These are phyloP conservation scores for Gastracanthus pulcherrimus DNA, from an alignment of 2,888 invertebrate genomes.

Conservation along the genomic window DNA sequence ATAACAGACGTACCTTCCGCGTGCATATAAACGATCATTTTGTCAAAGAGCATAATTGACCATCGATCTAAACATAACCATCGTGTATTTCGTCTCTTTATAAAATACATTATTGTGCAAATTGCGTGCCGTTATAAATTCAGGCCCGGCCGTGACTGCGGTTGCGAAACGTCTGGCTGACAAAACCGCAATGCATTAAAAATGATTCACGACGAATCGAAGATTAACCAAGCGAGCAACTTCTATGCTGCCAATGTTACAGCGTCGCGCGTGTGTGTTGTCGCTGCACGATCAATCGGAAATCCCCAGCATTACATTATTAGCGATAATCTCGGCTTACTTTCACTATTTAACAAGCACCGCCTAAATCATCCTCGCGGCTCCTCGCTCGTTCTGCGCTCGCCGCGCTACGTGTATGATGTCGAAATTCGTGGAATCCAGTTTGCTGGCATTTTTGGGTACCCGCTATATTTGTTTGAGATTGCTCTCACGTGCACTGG, in stretches of 20 bases:
- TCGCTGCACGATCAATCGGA: background rate
- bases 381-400: background rate
- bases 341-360: conserved; percentile 35
- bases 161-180: no score
- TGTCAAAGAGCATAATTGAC: conserved; percentile 16
- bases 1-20: background rate
- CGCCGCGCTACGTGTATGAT: background rate
- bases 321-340: conserved; percentile 30
- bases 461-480: background rate
- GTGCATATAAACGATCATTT: background rate
- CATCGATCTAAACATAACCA: conserved; percentile 25
- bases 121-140: background rate
- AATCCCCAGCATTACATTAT: conserved; percentile 19
- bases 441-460: background rate
- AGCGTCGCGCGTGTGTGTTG: no score
- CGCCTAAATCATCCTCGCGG: conserved; percentile 41
- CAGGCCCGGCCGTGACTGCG: no score
- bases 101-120: conserved; percentile 19
- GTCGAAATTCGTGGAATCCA: conserved; percentile 1
- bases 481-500: conserved; percentile 16
- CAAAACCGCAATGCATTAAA: background rate
- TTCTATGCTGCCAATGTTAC: no score
- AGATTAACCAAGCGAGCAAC: conserved; percentile 9
- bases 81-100: background rate
- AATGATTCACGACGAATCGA: conserved; percentile 21